A percentile compares a stretch with the other conserved stretches of the same genome.
phyloP scores from a whole-genome alignment of 1,140 invertebrate species.

The Adelges cooleyi region DNA sequence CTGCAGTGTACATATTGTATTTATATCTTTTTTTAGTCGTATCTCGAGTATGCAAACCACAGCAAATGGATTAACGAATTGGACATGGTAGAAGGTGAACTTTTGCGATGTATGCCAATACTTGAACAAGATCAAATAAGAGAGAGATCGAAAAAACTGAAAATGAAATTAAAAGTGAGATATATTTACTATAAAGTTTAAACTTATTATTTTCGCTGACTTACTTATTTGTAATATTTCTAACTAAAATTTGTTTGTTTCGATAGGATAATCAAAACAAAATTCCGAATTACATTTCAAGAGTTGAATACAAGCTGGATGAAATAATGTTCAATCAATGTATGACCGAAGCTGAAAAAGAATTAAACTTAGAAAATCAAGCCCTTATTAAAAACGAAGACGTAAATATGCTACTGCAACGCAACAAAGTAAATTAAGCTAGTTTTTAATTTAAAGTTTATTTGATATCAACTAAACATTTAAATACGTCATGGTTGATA shows the following conservation, averaged over 20 bases:
- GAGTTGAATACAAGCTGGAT: conserved; percentile 77
- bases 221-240: neutral
- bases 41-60: conserved; percentile 74
- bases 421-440: conserved; percentile 46
- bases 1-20: neutral
- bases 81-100: conserved; percentile 62
- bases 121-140: conserved; percentile 55
- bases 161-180: conserved; percentile 57
- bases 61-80: conserved; percentile 72
- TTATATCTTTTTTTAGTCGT: conserved; percentile 44
- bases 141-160: conserved; percentile 56
- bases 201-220: neutral
- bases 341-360: conserved; percentile 78
- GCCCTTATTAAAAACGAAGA: conserved; percentile 75
- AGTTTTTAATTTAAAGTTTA: too few species aligned
- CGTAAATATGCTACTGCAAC: conserved; percentile 58
- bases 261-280: conserved; percentile 54
- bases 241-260: conserved; percentile 5
- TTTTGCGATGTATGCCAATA: conserved; percentile 55
- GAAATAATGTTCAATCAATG: conserved; percentile 74
- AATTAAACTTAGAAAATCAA: conserved; percentile 73
- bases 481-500: too few species aligned
- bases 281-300: conserved; percentile 72
- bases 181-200: neutral
- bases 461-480: too few species aligned